Evolutionary conservation across 2,113 vertebrate genomes (phyloP).

Genomic region (Elanoides forficatus): DNA sequence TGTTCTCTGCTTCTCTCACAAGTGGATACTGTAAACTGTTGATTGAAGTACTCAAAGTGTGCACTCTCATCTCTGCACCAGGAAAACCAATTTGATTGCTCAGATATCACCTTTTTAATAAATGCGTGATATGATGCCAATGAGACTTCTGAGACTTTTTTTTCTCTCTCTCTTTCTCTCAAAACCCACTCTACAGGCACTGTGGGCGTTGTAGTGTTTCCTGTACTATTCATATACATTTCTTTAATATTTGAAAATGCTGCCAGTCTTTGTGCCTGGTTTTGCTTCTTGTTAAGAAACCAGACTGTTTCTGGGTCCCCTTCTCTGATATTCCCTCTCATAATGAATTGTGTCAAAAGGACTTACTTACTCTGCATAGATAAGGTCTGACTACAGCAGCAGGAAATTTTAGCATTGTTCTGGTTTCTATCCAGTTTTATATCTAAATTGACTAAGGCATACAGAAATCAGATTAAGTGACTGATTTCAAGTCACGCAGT

Average conservation of each 20-base stretch:
- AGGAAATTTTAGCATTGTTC: neutral
- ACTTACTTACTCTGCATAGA: neutral
- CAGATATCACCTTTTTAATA: neutral
- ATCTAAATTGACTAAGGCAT: constrained; percentile 40
- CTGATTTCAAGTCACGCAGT: constrained; percentile 11
- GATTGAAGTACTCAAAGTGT: neutral
- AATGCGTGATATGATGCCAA: neutral
- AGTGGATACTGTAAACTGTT: neutral
- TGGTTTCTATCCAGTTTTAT: constrained; percentile 34
- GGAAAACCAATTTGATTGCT: neutral
- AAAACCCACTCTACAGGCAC: neutral
- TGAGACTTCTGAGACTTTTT: neutral
- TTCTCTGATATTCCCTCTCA: neutral
- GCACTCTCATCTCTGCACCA: neutral
- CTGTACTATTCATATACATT: fast-evolving
- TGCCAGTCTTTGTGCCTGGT: neutral
- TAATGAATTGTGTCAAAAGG: neutral
- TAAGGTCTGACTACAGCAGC: neutral
- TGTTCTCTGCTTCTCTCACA: neutral
- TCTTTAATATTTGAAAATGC: neutral
- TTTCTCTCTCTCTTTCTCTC: neutral
- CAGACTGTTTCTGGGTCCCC: neutral
- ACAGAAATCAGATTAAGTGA: constrained; percentile 52
- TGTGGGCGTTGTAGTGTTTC: neutral
- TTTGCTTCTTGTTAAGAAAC: neutral